phyloP scores from a whole-genome alignment of 2,888 invertebrate species.

The Chrysodeixis includens region DNA sequence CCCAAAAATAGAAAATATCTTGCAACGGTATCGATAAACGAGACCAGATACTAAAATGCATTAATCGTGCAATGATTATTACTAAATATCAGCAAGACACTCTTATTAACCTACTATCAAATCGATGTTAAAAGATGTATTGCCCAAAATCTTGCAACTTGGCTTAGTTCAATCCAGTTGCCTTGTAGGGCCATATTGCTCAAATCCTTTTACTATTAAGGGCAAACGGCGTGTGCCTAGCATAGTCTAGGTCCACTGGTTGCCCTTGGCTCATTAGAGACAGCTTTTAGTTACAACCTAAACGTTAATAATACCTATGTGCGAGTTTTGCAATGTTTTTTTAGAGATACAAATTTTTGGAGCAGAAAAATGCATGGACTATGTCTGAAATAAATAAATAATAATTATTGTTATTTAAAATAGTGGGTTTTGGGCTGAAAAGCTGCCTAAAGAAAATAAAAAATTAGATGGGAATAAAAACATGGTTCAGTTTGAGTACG shows the following conservation, averaged over 20 bases:
- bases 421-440: too few relatives aligned
- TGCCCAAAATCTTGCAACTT: conserved; percentile 29
- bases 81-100: background rate
- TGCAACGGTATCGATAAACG: too few relatives aligned
- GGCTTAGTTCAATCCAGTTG: conserved; percentile 45
- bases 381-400: too few relatives aligned
- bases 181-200: conserved; percentile 64
- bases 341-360: background rate
- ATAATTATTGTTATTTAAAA: too few relatives aligned
- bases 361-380: background rate
- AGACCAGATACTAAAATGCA: background rate
- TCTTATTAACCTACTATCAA: background rate
- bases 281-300: conserved; percentile 65
- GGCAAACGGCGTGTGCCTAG: conserved; percentile 58
- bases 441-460: too few relatives aligned
- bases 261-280: conserved; percentile 70
- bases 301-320: conserved; percentile 48
- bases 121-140: conserved; percentile 24
- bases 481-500: too few relatives aligned
- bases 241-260: conserved; percentile 62
- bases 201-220: conserved; percentile 71
- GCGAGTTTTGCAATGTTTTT: conserved; percentile 47
- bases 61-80: background rate
- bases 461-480: too few relatives aligned
- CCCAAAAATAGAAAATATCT: too few relatives aligned